These are phyloP conservation scores for Eristalis pertinax DNA, from an alignment of 2,888 invertebrate genomes.

Conservation along the genomic window DNA sequence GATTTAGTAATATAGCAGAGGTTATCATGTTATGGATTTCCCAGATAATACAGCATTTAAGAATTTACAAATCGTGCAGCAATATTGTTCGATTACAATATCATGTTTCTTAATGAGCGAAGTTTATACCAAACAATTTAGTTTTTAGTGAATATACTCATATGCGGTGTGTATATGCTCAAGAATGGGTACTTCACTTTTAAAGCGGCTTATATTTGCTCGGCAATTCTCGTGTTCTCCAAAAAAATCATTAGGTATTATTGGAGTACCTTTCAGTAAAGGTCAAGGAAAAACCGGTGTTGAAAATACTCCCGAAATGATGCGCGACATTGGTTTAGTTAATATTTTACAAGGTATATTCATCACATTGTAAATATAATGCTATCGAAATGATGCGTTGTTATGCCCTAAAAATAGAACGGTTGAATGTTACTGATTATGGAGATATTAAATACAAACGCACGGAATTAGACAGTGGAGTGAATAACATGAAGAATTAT, in stretches of 20 bases:
- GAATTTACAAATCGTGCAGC: neutral
- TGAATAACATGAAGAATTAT: constrained; percentile 87
- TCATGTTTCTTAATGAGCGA: neutral
- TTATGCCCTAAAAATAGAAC: neutral
- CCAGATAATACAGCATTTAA: constrained; percentile 7
- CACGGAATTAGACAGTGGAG: constrained; percentile 77
- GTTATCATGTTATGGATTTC: constrained; percentile 14
- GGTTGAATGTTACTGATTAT: constrained; percentile 87
- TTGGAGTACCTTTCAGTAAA: constrained; percentile 91
- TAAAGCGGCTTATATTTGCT: neutral
- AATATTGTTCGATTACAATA: neutral
- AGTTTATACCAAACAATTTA: neutral
- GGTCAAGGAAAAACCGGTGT: constrained; percentile 89
- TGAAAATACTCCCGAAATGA: constrained; percentile 86
- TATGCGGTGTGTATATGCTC: neutral
- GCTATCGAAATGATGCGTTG: neutral
- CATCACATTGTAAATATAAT: neutral
- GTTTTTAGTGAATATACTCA: neutral
- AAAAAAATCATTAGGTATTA: constrained; percentile 83
- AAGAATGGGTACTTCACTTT: neutral
- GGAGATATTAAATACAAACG: constrained; percentile 84
- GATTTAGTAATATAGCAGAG: neutral
- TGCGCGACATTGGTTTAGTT: constrained; percentile 86
- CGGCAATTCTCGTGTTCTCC: constrained; percentile 4
- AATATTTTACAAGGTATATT: constrained; percentile 82